These are phyloP conservation scores for Schizopygopsis malacanthus DNA, from an alignment of 2,797 vertebrate genomes.

Conservation along the genomic window DNA sequence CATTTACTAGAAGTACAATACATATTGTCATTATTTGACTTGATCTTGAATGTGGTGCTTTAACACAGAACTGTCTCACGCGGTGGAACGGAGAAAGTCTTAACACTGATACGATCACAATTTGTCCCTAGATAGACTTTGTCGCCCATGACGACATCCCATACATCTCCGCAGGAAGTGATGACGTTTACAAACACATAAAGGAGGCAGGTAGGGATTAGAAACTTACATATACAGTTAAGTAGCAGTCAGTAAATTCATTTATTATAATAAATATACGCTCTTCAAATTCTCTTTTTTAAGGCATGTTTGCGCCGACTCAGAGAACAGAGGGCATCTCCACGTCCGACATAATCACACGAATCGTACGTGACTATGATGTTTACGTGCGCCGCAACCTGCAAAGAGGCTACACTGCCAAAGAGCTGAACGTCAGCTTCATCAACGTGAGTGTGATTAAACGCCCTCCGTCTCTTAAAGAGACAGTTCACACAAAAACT, in stretches of 20 bases:
- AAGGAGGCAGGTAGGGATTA: constrained; percentile 84
- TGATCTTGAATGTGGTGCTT: not conserved
- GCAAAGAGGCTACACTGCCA: constrained; percentile 87
- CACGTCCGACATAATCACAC: constrained; percentile 88
- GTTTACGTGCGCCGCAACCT: constrained; percentile 86
- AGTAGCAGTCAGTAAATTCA: not conserved
- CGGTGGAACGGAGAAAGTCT: not conserved
- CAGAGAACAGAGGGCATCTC: constrained; percentile 89
- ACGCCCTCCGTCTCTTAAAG: not conserved
- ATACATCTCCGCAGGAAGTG: constrained; percentile 86
- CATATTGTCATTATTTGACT: not conserved
- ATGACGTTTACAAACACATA: constrained; percentile 88
- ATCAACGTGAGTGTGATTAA: constrained; percentile 69
- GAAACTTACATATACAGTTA: not conserved
- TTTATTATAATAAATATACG: not conserved
- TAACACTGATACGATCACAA: not conserved
- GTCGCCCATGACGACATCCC: constrained; percentile 89
- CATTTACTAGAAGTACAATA: too few species aligned
- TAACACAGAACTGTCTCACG: not conserved
- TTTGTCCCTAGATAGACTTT: constrained; percentile 81
- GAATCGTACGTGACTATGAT: constrained; percentile 89
- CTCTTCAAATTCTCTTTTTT: not conserved
- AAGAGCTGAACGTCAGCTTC: constrained; percentile 90
- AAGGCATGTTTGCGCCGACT: constrained; percentile 90
- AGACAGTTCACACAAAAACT: not conserved